Percentiles rank a stretch among this genome's conserved stretches.
Conservation (phyloP, 2,113 vertebrate genomes). For the Struthidea cinerea region DNA sequence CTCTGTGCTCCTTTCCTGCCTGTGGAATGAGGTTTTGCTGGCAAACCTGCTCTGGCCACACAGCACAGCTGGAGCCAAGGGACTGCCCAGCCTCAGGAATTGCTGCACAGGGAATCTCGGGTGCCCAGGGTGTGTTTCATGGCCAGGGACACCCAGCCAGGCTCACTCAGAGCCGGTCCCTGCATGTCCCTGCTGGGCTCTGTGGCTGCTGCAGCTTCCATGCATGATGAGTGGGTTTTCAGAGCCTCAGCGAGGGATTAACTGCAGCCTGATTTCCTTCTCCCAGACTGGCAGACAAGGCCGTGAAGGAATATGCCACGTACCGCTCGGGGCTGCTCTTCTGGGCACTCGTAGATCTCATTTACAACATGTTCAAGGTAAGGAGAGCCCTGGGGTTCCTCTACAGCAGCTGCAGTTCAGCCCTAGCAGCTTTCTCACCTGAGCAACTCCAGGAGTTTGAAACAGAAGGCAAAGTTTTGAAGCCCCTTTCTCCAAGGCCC, state of each 20-base stretch:
- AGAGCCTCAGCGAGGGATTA: not conserved
- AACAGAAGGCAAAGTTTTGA: not conserved
- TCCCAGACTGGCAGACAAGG: conserved; percentile 88
- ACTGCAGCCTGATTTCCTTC: not conserved
- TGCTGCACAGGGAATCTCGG: fast-evolving
- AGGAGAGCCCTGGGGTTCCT: not conserved
- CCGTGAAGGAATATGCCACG: conserved; percentile 87
- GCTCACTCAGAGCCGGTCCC: not conserved
- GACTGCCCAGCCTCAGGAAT: not conserved
- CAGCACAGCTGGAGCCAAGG: not conserved
- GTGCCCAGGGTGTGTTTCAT: fast-evolving
- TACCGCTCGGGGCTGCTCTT: conserved; percentile 96
- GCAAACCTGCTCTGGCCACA: not conserved
- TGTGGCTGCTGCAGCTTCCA: not conserved
- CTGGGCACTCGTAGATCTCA: conserved; percentile 96
- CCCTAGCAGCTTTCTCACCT: not conserved
- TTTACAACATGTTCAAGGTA: conserved; percentile 98
- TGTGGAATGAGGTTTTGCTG: not conserved
- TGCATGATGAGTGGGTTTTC: not conserved
- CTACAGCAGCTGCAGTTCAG: not conserved
- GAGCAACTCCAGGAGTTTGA: fast-evolving
- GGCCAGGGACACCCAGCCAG: not conserved
- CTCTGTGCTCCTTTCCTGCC: not conserved
- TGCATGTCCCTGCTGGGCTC: not conserved
- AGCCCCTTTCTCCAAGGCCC: not conserved